Conservation (phyloP, 2,797 vertebrate species). For the Microhierax caerulescens region DNA sequence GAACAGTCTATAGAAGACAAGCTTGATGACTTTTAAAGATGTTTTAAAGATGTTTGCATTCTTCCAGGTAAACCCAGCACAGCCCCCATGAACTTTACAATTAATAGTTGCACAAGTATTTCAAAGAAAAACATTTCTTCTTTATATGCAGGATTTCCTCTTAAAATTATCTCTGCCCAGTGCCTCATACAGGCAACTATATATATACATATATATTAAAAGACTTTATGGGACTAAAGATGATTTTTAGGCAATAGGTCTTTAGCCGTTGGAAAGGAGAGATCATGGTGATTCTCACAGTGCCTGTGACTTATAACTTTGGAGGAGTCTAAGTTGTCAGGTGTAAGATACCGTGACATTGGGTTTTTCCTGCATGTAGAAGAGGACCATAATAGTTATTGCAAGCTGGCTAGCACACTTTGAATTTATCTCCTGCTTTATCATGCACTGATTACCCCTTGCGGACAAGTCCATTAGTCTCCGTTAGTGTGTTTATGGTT, state of each 20-base stretch:
- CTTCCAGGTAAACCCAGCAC: neutral
- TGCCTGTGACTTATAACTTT: neutral
- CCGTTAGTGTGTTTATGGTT: neutral
- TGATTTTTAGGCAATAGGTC: neutral
- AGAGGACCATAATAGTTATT: neutral
- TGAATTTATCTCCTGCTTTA: slow-evolving; percentile 13
- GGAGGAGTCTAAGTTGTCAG: neutral
- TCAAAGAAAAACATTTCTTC: neutral
- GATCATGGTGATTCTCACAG: neutral
- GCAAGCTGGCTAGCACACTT: neutral
- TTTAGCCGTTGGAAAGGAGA: neutral
- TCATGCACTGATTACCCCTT: neutral
- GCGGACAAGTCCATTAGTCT: neutral
- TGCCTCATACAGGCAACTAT: neutral
- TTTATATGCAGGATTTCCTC: neutral
- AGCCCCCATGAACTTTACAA: neutral
- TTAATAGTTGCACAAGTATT: neutral
- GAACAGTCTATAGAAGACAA: neutral
- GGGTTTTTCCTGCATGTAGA: neutral
- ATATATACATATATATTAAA: neutral
- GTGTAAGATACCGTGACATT: neutral
- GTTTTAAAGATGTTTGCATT: neutral
- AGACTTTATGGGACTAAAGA: neutral
- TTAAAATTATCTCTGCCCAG: neutral
- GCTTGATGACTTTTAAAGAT: neutral